A percentile compares a stretch with the other conserved stretches of the same genome.
These are phyloP conservation scores for Gopherus evgoodei DNA, from an alignment of 2,113 vertebrate species.

Conservation along the genomic window DNA sequence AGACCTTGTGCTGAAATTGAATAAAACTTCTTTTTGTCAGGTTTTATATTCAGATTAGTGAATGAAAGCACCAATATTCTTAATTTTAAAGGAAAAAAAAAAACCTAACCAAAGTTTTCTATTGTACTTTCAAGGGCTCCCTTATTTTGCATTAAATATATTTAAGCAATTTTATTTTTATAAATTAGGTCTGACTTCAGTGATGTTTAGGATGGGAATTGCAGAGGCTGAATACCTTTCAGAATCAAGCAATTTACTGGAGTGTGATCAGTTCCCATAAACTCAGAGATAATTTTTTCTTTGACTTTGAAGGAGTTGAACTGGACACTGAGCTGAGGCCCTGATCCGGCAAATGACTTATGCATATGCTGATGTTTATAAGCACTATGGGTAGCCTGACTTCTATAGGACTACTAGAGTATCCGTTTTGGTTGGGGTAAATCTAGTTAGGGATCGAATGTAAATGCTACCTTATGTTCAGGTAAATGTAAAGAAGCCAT, in stretches of 20 bases:
- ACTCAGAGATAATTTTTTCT: neutral
- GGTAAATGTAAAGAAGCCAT: neutral
- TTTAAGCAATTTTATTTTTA: neutral
- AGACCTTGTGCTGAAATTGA: neutral
- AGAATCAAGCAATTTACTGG: neutral
- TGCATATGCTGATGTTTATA: neutral
- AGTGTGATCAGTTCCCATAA: neutral
- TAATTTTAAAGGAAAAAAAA: neutral
- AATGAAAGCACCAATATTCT: rapidly evolving
- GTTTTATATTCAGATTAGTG: neutral
- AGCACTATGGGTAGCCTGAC: neutral
- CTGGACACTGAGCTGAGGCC: neutral
- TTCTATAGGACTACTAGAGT: neutral
- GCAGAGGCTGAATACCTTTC: neutral
- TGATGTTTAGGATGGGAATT: neutral
- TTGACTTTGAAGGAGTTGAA: neutral
- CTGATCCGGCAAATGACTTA: neutral
- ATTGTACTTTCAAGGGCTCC: neutral
- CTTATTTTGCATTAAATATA: neutral
- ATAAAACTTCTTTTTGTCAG: neutral
- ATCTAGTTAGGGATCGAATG: neutral
- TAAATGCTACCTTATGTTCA: neutral
- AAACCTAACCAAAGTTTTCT: neutral
- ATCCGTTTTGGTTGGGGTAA: neutral
- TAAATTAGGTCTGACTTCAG: neutral